A percentile compares a stretch with the other conserved stretches of the same genome.
These are phyloP conservation scores for Sorex maritimensis DNA, from an alignment of 2,797 vertebrate species.

Conservation along the genomic window DNA sequence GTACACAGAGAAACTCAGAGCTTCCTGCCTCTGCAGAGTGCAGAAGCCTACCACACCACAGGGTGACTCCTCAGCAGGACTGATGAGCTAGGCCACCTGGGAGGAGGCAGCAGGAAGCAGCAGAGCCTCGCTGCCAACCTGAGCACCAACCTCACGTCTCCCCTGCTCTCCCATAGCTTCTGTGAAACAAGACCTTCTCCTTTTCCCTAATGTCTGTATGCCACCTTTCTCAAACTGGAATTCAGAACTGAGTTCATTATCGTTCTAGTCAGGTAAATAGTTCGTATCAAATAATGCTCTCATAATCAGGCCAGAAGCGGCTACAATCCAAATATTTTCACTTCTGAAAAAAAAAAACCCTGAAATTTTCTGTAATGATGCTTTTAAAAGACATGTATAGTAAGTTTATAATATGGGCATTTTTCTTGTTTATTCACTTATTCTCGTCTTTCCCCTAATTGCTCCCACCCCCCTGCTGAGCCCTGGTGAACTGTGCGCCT, in stretches of 20 bases:
- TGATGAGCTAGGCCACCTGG: constrained; percentile 6
- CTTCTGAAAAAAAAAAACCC: background rate
- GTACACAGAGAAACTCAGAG: constrained; percentile 61
- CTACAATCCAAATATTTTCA: constrained; percentile 41
- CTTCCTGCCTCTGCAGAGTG: constrained; percentile 68
- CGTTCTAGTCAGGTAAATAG: background rate
- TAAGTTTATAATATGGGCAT: no score
- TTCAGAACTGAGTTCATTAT: background rate
- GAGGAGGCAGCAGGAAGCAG: background rate
- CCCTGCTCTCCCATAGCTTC: background rate
- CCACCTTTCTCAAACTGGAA: constrained; percentile 11
- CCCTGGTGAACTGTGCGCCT: no score
- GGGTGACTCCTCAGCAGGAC: constrained; percentile 64
- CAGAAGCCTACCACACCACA: constrained; percentile 27
- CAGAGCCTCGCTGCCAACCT: background rate
- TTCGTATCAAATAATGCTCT: constrained; percentile 14
- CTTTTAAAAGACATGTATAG: no score
- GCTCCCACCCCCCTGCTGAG: no score
- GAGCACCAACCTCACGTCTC: background rate
- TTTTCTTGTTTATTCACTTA: no score
- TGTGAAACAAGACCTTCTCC: background rate
- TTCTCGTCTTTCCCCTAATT: no score
- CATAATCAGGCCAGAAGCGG: background rate
- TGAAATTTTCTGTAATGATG: constrained; percentile 56
- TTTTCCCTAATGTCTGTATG: background rate